These are phyloP conservation scores for Rhea pennata DNA, from an alignment of 2,113 vertebrate genomes.

Conservation along the genomic window DNA sequence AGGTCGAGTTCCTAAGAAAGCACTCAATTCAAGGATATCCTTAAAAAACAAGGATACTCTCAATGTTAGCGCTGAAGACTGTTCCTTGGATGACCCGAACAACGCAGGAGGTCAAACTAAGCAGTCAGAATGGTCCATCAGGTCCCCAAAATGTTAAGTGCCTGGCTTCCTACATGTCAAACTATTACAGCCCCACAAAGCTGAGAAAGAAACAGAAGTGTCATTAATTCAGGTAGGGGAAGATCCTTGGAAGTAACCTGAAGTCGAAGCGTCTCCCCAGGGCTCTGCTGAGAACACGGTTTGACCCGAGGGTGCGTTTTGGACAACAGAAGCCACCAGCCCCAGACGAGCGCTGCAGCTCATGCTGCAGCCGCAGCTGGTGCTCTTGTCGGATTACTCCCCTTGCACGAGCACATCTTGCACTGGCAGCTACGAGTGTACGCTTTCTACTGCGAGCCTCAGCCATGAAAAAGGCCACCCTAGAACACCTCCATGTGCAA, in stretches of 20 bases:
- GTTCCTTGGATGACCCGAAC: neutral
- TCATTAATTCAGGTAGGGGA: neutral
- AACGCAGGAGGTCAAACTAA: neutral
- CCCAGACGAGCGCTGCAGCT: rapidly evolving
- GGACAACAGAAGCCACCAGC: neutral
- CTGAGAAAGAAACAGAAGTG: neutral
- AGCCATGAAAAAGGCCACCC: rapidly evolving
- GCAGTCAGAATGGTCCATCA: rapidly evolving
- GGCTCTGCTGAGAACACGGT: neutral
- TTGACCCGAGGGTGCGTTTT: neutral
- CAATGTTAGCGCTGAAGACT: neutral
- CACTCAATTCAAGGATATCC: neutral
- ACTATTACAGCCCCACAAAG: neutral
- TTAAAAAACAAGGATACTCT: neutral
- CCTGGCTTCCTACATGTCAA: neutral
- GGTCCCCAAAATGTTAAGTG: neutral
- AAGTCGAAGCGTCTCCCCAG: neutral
- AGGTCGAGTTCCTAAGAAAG: neutral
- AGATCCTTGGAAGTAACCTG: neutral
- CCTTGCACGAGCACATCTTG: neutral
- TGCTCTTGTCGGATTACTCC: neutral
- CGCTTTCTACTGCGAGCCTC: neutral
- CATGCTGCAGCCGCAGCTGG: neutral
- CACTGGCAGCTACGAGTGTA: rapidly evolving
- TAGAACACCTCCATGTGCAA: neutral